phyloP scores from a whole-genome alignment of 2,888 invertebrate species.

The Athetis lepigone region DNA sequence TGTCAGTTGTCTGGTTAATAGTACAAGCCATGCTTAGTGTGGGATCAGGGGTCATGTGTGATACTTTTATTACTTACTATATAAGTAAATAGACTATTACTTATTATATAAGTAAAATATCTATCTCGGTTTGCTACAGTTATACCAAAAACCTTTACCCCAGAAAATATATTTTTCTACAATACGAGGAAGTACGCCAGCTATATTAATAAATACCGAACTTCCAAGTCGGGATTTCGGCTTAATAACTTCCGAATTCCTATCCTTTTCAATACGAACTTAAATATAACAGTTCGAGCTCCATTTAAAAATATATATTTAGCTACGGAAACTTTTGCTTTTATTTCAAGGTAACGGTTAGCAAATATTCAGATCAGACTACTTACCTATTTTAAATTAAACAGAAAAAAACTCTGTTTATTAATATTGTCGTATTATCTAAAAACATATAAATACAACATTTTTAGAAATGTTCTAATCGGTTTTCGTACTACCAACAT shows the following conservation, averaged over 20 bases:
- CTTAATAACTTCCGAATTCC: constrained; percentile 18
- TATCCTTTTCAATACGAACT: background rate
- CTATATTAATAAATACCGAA: constrained; percentile 53
- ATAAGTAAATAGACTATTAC: too few species aligned
- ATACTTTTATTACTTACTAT: too few species aligned
- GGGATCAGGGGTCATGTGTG: too few species aligned
- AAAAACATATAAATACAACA: too few species aligned
- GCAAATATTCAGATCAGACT: background rate
- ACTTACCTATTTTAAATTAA: too few species aligned
- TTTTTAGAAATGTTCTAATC: too few species aligned
- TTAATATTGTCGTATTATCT: too few species aligned
- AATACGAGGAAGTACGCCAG: constrained; percentile 22
- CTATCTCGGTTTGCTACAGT: background rate
- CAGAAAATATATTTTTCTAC: constrained; percentile 10
- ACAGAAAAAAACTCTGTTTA: too few species aligned
- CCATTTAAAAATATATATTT: background rate
- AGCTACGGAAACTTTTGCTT: background rate
- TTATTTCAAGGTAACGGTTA: constrained; percentile 4
- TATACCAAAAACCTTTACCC: background rate
- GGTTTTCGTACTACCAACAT: too few species aligned
- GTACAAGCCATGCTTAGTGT: too few species aligned
- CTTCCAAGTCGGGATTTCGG: background rate
- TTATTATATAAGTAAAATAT: too few species aligned
- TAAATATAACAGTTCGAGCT: constrained; percentile 3
- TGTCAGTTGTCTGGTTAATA: too few species aligned